Conservation (phyloP, 2,113 vertebrate species). For the Furnarius figulus region DNA sequence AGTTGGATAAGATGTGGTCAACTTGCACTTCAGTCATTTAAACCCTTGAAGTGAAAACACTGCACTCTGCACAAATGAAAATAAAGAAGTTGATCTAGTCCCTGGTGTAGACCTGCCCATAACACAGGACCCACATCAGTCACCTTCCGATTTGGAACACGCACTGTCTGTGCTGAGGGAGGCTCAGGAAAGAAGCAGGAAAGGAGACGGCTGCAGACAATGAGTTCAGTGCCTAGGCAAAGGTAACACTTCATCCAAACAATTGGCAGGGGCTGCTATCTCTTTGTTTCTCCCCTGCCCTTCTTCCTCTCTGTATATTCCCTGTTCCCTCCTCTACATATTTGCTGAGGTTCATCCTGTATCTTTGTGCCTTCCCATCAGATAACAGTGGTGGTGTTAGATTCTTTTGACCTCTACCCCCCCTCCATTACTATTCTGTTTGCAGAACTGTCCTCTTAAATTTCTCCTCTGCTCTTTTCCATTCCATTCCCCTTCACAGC, state of each 20-base stretch:
- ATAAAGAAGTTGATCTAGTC: not conserved
- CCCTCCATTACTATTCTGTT: not conserved
- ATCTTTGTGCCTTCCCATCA: not conserved
- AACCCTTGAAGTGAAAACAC: not conserved
- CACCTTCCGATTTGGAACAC: conserved; percentile 32
- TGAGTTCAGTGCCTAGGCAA: conserved; percentile 24
- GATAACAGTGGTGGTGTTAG: not conserved
- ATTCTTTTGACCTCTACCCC: not conserved
- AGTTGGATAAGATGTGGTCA: not conserved
- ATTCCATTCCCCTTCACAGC: not conserved
- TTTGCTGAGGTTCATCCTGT: not conserved
- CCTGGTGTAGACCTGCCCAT: not conserved
- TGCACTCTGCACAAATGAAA: not conserved
- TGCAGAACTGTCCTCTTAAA: not conserved
- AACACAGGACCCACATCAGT: not conserved
- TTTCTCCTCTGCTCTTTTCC: not conserved
- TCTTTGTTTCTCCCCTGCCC: conserved; percentile 14
- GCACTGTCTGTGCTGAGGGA: conserved; percentile 6
- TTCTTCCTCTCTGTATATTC: conserved; percentile 23
- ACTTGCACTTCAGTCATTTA: not conserved
- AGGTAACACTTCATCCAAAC: conserved; percentile 2
- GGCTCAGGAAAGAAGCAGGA: conserved; percentile 47
- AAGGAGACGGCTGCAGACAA: conserved; percentile 11
- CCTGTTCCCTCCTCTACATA: not conserved
- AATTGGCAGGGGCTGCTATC: conserved; percentile 11